phyloP scores from a whole-genome alignment of 2,888 invertebrate species.

The Parascotia fuliginaria region DNA sequence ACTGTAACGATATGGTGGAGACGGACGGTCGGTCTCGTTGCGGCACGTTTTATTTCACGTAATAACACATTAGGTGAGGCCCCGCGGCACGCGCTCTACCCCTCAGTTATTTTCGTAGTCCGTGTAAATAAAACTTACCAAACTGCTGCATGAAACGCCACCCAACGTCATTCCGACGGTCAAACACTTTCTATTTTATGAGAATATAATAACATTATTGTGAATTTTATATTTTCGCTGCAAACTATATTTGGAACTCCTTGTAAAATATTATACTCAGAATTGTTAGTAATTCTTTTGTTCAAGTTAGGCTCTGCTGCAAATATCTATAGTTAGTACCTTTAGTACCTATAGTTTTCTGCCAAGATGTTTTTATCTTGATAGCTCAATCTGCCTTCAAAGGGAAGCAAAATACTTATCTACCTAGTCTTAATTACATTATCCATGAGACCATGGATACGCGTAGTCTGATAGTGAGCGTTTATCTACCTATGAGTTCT shows the following conservation, averaged over 20 bases:
- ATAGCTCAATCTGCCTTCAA: no score
- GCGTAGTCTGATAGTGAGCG: no score
- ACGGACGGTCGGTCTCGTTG: conserved; percentile 54
- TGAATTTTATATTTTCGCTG: conserved; percentile 6
- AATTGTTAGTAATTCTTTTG: no score
- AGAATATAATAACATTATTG: conserved; percentile 46
- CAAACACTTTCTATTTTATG: conserved; percentile 47
- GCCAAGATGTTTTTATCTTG: no score
- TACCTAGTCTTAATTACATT: no score
- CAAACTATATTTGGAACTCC: background rate
- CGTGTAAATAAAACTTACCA: conserved; percentile 76
- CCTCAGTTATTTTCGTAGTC: conserved; percentile 60
- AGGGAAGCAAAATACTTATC: no score
- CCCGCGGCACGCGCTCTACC: conserved; percentile 58
- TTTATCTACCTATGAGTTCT: no score
- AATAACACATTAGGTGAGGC: conserved; percentile 77
- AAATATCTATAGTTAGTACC: no score
- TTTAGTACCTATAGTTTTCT: no score
- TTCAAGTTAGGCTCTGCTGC: no score
- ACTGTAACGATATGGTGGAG: conserved; percentile 56
- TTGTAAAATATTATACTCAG: background rate
- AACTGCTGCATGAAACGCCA: conserved; percentile 64
- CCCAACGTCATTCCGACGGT: conserved; percentile 28
- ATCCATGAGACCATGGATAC: no score
- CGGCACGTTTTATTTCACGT: conserved; percentile 76